phyloP scores from a whole-genome alignment of 2,113 vertebrate genomes.

The Takifugu bimaculatus region DNA sequence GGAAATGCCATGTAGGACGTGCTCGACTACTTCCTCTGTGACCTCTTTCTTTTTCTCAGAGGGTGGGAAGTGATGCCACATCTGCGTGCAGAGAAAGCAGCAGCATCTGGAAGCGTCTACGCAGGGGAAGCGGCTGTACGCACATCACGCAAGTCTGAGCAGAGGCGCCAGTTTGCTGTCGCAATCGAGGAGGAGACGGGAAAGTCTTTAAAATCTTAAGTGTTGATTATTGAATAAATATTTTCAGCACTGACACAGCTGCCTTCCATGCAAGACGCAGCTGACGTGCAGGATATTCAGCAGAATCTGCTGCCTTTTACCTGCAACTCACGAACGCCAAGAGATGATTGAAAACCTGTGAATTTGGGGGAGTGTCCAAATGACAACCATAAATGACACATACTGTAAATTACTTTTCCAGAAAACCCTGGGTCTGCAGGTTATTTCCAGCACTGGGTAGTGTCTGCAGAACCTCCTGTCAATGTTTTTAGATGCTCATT shows the following conservation, averaged over 20 bases:
- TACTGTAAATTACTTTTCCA: no score
- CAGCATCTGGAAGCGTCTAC: conserved; percentile 54
- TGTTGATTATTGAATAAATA: no score
- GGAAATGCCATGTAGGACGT: conserved; percentile 65
- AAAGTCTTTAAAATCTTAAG: no score
- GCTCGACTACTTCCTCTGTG: conserved; percentile 53
- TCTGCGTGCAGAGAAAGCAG: conserved; percentile 29
- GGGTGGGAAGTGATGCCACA: conserved; percentile 40
- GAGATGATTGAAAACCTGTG: no score
- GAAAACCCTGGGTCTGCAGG: no score
- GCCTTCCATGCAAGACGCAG: no score
- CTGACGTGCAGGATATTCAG: no score
- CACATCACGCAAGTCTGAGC: conserved; percentile 26
- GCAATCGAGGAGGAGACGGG: neutral
- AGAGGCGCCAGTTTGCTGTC: conserved; percentile 1
- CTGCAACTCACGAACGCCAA: no score
- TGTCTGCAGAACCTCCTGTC: neutral
- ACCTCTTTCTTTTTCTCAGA: conserved; percentile 48
- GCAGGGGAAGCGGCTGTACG: conserved; percentile 35
- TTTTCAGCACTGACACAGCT: no score
- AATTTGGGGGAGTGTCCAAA: no score
- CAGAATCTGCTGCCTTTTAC: no score
- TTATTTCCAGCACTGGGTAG: neutral
- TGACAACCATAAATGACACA: no score
- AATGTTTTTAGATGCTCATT: neutral